Evolutionary conservation across 2,113 vertebrate species (phyloP).

Genomic region (Xiphophorus hellerii): DNA sequence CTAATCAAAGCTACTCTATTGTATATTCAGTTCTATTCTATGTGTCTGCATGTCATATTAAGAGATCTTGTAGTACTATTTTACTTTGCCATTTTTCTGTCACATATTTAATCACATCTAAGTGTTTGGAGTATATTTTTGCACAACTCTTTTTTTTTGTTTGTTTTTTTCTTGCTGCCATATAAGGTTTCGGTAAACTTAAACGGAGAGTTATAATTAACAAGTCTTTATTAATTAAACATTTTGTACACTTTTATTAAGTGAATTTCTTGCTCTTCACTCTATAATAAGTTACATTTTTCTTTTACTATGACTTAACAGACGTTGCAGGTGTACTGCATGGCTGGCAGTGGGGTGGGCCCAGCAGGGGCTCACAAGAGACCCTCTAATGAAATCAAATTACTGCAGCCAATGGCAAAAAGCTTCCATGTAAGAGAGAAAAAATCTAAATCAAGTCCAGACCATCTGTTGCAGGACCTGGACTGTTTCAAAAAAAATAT

Average conservation of each 20-base stretch:
- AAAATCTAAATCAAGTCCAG: constrained; percentile 38
- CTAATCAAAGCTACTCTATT: constrained; percentile 25
- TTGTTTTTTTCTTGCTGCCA: constrained; percentile 39
- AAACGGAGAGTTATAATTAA: constrained; percentile 22
- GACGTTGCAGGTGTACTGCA: constrained; percentile 24
- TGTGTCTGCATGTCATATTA: constrained; percentile 57
- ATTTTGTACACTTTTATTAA: neutral
- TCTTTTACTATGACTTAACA: neutral
- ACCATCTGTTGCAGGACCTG: constrained; percentile 68
- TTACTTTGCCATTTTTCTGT: constrained; percentile 42
- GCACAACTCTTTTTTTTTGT: constrained; percentile 51
- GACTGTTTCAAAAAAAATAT: constrained; percentile 49
- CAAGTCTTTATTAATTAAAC: constrained; percentile 28
- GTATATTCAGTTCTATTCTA: constrained; percentile 18
- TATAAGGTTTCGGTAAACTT: constrained; percentile 63
- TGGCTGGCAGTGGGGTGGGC: constrained; percentile 33
- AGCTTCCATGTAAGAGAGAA: constrained; percentile 7
- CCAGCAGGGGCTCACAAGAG: constrained; percentile 30
- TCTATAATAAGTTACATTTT: constrained; percentile 24
- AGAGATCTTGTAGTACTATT: constrained; percentile 49
- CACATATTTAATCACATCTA: constrained; percentile 70
- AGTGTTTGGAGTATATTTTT: constrained; percentile 72
- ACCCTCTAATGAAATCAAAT: constrained; percentile 44
- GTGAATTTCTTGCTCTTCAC: constrained; percentile 23
- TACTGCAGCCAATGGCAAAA: constrained; percentile 27